Evolutionary conservation across 2,797 vertebrate species (phyloP).

Genomic region (Acrocephalus scirpaceus): DNA sequence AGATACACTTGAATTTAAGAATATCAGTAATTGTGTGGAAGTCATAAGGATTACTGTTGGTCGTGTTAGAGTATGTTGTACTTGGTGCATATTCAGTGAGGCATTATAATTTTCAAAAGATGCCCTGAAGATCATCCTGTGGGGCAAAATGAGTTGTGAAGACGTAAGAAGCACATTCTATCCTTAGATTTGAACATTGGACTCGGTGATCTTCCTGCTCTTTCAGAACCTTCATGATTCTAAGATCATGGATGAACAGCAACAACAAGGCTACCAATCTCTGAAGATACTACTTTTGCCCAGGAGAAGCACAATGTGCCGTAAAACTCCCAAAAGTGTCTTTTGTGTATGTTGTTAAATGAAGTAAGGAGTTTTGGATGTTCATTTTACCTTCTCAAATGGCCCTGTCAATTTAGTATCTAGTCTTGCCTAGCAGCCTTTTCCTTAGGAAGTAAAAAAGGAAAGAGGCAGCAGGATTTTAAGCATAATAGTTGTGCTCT

Average conservation of each 20-base stretch:
- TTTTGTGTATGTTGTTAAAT: neutral
- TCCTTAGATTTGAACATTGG: neutral
- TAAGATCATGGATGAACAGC: neutral
- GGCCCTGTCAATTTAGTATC: neutral
- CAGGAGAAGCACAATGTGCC: neutral
- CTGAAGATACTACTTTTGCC: neutral
- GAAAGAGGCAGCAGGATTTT: neutral
- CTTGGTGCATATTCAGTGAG: neutral
- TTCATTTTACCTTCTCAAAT: neutral
- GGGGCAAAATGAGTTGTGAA: neutral
- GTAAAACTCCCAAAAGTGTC: rapidly evolving
- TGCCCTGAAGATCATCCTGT: neutral
- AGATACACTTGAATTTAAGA: neutral
- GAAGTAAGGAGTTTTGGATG: neutral
- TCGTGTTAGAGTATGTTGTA: neutral
- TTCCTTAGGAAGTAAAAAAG: neutral
- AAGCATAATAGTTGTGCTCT: neutral
- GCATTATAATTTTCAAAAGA: neutral
- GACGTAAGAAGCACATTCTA: neutral
- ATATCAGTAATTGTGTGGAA: neutral
- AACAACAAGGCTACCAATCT: neutral
- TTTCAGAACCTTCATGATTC: neutral
- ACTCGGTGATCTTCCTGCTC: neutral
- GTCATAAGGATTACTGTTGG: neutral
- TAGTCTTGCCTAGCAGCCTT: neutral